Evolutionary conservation across 2,888 invertebrate species (phyloP).

Genomic region (Plusia festucae): DNA sequence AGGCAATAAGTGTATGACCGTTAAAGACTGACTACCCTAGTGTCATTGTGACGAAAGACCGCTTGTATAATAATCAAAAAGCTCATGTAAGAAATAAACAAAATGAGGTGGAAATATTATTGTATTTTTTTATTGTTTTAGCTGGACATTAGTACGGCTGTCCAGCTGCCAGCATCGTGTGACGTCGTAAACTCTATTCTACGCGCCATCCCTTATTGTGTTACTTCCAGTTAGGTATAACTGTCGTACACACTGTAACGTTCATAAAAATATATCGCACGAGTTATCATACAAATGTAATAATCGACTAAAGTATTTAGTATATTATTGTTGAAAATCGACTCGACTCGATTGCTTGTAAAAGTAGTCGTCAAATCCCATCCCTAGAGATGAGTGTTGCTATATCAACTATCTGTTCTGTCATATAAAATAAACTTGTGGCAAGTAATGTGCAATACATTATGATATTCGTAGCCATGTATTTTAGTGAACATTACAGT

Average conservation of each 20-base stretch:
- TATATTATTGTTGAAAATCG: constrained; percentile 27
- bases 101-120: not conserved
- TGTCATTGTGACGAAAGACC: no score
- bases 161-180: constrained; percentile 74
- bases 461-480: constrained; percentile 35
- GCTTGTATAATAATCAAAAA: no score
- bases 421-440: not conserved
- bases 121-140: constrained; percentile 56
- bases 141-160: constrained; percentile 73
- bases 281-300: not conserved
- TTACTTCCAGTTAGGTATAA: constrained; percentile 70
- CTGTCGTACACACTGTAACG: constrained; percentile 53
- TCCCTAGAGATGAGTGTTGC: constrained; percentile 42
- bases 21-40: no score
- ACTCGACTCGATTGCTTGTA: constrained; percentile 30
- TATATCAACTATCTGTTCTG: constrained; percentile 17
- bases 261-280: constrained; percentile 54
- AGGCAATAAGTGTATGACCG: no score
- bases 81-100: no score
- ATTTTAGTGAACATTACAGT: constrained; percentile 59
- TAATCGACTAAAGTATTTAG: constrained; percentile 19
- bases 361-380: constrained; percentile 29
- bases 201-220: constrained; percentile 83
- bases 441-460: constrained; percentile 29
- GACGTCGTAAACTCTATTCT: constrained; percentile 81